phyloP scores from a whole-genome alignment of 23 tunicate genomes.

The Phallusia fumigata region DNA sequence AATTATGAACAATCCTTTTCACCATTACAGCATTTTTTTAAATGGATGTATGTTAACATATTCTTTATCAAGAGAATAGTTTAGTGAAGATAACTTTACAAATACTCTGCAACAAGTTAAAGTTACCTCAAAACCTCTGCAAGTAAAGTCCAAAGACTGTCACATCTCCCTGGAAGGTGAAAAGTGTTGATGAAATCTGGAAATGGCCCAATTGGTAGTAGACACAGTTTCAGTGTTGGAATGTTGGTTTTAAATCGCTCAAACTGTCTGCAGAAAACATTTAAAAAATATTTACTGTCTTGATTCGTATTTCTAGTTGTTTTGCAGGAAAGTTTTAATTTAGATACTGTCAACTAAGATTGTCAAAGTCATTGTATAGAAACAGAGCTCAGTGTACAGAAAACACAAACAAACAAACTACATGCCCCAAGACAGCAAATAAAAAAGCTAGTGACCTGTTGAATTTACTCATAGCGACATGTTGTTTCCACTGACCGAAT shows the following conservation, averaged over 20 bases:
- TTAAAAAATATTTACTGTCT: background rate
- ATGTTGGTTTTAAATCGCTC: conserved; percentile 16
- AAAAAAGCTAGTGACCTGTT: too few relatives aligned
- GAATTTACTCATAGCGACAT: conserved; percentile 18
- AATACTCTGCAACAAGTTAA: too few relatives aligned
- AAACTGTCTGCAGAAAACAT: conserved; percentile 25
- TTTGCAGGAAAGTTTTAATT: too few relatives aligned
- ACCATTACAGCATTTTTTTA: too few relatives aligned
- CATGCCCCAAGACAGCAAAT: too few relatives aligned
- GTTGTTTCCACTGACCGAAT: conserved; percentile 46
- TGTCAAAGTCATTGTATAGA: too few relatives aligned
- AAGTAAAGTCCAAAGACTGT: conserved; percentile 28
- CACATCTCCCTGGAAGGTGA: background rate
- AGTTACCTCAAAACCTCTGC: conserved; percentile 36
- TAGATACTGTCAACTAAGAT: too few relatives aligned
- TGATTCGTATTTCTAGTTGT: too few relatives aligned
- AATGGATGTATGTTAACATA: too few relatives aligned
- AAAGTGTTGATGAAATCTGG: conserved; percentile 51
- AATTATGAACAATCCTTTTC: too few relatives aligned
- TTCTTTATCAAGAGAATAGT: too few relatives aligned
- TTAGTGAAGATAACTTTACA: background rate
- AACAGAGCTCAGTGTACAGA: background rate
- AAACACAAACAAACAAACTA: background rate
- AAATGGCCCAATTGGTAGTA: conserved; percentile 84
- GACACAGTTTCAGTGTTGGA: conserved; percentile 31